phyloP scores from a whole-genome alignment of 2,888 invertebrate genomes.

The Orthonevra nobilis region DNA sequence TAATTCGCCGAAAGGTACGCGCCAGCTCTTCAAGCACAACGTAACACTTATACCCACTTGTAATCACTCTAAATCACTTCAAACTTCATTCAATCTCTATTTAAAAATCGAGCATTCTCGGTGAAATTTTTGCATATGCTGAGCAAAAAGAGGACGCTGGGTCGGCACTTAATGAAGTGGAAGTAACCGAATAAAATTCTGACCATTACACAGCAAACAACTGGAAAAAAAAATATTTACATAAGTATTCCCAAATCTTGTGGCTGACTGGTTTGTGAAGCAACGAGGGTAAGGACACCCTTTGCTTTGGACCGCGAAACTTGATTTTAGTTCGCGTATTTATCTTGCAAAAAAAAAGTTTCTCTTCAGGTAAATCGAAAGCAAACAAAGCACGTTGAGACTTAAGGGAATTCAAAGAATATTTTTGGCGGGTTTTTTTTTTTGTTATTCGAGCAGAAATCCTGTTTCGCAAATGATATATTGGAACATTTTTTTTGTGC shows the following conservation, averaged over 20 bases:
- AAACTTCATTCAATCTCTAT: constrained; percentile 49
- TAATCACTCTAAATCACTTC: constrained; percentile 42
- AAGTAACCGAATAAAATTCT: constrained; percentile 57
- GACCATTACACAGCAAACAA: constrained; percentile 49
- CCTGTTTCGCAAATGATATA: constrained; percentile 24
- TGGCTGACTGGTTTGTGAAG: background rate
- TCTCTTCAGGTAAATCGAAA: constrained; percentile 63
- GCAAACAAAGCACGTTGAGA: constrained; percentile 7
- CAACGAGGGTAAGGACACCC: constrained; percentile 4
- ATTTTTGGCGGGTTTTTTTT: constrained; percentile 50
- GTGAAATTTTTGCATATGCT: constrained; percentile 15
- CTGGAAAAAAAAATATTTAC: background rate
- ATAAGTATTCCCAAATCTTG: constrained; percentile 1
- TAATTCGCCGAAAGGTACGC: constrained; percentile 25
- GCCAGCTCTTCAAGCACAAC: constrained; percentile 46
- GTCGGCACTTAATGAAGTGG: constrained; percentile 51
- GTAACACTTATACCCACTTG: constrained; percentile 59
- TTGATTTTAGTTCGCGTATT: background rate
- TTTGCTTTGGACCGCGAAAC: constrained; percentile 6
- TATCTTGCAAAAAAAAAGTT: constrained; percentile 24
- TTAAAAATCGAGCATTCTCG: background rate
- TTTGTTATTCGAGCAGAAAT: constrained; percentile 24
- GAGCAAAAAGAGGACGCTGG: constrained; percentile 16
- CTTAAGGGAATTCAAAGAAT: constrained; percentile 1
- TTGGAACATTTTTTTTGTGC: constrained; percentile 7